Percentiles rank a stretch among this genome's conserved stretches.
phyloP scores from a whole-genome alignment of 2,113 vertebrate genomes.

The Atherinomorus stipes region DNA sequence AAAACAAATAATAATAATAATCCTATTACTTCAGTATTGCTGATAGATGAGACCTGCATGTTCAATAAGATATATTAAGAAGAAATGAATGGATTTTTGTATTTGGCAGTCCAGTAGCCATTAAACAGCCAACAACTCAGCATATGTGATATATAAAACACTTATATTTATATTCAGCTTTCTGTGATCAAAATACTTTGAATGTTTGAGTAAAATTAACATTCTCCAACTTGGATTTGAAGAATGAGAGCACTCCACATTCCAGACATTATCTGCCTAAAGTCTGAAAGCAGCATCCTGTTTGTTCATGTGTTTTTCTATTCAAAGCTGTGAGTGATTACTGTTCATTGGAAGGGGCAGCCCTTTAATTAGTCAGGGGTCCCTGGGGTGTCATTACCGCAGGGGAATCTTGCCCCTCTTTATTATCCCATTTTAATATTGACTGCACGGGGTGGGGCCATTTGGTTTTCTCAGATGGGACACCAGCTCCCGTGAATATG shows the following conservation, averaged over 20 bases:
- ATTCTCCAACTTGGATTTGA: background rate
- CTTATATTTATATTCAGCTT: background rate
- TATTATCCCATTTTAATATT: constrained; percentile 86
- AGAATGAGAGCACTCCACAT: background rate
- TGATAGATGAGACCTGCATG: background rate
- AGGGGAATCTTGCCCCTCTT: constrained; percentile 82
- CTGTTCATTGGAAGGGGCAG: constrained; percentile 78
- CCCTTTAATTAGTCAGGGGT: constrained; percentile 80
- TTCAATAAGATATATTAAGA: constrained; percentile 16
- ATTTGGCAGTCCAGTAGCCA: background rate
- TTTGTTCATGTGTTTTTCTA: constrained; percentile 63
- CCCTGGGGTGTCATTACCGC: constrained; percentile 80
- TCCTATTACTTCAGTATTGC: constrained; percentile 4
- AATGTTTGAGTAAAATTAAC: background rate
- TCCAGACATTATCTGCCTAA: constrained; percentile 11
- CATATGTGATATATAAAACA: background rate
- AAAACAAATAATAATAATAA: constrained; percentile 7
- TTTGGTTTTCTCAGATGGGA: constrained; percentile 73
- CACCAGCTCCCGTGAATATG: constrained; percentile 81
- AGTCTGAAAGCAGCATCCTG: background rate
- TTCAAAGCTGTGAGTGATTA: constrained; percentile 74
- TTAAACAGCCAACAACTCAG: background rate
- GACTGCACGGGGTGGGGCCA: constrained; percentile 64
- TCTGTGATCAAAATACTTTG: background rate
- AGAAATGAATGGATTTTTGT: constrained; percentile 4